A percentile compares a stretch with the other conserved stretches of the same genome.
These are phyloP conservation scores for Leuciscus idus DNA, from an alignment of 2,113 vertebrate species.

Conservation along the genomic window DNA sequence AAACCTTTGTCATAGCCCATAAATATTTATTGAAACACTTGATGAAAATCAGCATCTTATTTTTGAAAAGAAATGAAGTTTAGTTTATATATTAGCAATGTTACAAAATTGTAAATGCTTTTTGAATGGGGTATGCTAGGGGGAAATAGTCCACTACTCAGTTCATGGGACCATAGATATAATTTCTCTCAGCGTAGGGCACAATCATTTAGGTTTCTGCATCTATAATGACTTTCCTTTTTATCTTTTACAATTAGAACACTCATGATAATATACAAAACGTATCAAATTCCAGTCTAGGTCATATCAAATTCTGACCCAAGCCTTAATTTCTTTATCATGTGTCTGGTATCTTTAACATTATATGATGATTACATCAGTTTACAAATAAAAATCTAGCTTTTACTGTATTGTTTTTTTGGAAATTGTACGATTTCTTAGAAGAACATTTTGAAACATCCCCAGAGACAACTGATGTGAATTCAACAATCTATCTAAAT, in stretches of 20 bases:
- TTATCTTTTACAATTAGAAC: slow-evolving; percentile 7
- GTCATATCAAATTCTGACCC: neutral
- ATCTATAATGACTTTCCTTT: neutral
- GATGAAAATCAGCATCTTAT: slow-evolving; percentile 26
- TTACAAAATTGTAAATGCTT: slow-evolving; percentile 27
- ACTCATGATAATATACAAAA: neutral
- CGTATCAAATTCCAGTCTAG: neutral
- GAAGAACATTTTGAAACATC: neutral
- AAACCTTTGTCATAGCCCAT: slow-evolving; percentile 23
- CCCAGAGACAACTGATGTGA: slow-evolving; percentile 34
- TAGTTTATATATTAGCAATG: slow-evolving; percentile 27
- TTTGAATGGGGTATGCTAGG: neutral
- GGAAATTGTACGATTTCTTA: neutral
- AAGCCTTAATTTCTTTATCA: neutral
- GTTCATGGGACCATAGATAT: slow-evolving; percentile 21
- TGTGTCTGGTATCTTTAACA: neutral
- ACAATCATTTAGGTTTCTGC: slow-evolving; percentile 28
- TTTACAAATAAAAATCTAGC: neutral
- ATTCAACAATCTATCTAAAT: slow-evolving; percentile 28
- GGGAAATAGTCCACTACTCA: neutral
- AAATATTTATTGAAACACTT: slow-evolving; percentile 11
- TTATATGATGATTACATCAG: neutral
- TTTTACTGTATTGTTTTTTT: neutral
- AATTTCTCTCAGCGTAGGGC: slow-evolving; percentile 11
- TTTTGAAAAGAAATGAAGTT: slow-evolving; percentile 9